phyloP scores from a whole-genome alignment of 2,888 invertebrate genomes.

The Aleiodes testaceus region DNA sequence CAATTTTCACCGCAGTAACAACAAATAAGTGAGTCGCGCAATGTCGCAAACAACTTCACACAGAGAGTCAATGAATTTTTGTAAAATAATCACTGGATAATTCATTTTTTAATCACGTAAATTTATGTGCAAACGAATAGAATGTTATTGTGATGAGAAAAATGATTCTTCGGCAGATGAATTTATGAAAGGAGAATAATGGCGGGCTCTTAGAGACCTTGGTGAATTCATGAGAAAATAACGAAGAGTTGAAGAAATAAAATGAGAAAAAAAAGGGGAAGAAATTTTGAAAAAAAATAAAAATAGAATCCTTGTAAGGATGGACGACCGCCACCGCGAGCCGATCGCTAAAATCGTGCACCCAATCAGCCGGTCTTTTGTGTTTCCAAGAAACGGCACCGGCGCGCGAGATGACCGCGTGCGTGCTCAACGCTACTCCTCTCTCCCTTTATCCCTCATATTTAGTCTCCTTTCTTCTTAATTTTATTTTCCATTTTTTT shows the following conservation, averaged over 20 bases:
- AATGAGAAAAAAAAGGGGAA: constrained; percentile 25
- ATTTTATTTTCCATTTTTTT: neutral
- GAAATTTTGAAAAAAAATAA: neutral
- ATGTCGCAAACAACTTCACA: neutral
- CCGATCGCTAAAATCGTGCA: constrained; percentile 55
- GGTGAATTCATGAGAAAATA: constrained; percentile 46
- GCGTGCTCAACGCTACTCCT: constrained; percentile 40
- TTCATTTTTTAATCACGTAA: neutral
- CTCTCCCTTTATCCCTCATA: constrained; percentile 25
- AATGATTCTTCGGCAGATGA: constrained; percentile 14
- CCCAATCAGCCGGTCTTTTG: constrained; percentile 56
- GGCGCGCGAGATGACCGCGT: constrained; percentile 47
- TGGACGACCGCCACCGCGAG: constrained; percentile 40
- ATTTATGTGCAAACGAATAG: neutral
- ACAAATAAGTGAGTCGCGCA: neutral
- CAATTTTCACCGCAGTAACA: neutral
- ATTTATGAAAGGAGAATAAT: constrained; percentile 44
- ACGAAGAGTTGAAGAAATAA: constrained; percentile 41
- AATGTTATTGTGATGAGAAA: constrained; percentile 16
- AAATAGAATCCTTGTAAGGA: constrained; percentile 23
- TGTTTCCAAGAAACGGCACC: constrained; percentile 54
- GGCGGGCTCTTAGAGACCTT: constrained; percentile 34
- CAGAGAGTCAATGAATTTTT: neutral
- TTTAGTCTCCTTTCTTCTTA: constrained; percentile 38
- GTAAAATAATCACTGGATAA: neutral